Percentiles rank a stretch among this genome's conserved stretches.
These are phyloP conservation scores for Blera fallax DNA, from an alignment of 2,888 invertebrate species.

Conservation along the genomic window DNA sequence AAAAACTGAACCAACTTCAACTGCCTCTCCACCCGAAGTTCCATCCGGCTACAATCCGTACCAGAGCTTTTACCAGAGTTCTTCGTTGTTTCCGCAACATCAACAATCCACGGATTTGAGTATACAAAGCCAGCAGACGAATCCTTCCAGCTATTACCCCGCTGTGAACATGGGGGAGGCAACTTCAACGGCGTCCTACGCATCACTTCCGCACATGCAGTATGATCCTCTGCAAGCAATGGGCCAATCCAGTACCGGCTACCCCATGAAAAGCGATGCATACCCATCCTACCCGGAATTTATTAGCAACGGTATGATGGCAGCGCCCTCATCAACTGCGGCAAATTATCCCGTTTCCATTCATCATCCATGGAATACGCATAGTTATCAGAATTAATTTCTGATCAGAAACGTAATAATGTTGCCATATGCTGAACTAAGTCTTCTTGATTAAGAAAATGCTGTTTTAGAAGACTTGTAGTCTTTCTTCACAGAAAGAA, in stretches of 20 bases:
- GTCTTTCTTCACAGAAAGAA: not conserved
- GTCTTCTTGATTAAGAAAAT: constrained; percentile 45
- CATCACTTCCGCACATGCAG: constrained; percentile 57
- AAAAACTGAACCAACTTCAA: constrained; percentile 44
- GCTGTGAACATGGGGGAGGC: constrained; percentile 44
- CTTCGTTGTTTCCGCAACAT: constrained; percentile 52
- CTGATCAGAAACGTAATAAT: not conserved
- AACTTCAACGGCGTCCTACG: constrained; percentile 41
- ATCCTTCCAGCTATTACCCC: constrained; percentile 55
- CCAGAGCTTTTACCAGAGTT: constrained; percentile 57
- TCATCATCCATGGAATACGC: constrained; percentile 64
- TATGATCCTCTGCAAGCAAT: constrained; percentile 61
- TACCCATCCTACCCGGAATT: constrained; percentile 67
- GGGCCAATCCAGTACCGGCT: constrained; percentile 46
- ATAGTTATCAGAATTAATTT: constrained; percentile 58
- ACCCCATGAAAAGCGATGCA: constrained; percentile 52
- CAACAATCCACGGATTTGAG: constrained; percentile 50
- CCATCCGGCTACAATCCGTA: constrained; percentile 62
- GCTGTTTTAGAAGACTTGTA: not conserved
- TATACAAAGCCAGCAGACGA: constrained; percentile 49
- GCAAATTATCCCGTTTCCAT: constrained; percentile 58
- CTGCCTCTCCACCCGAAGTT: constrained; percentile 31
- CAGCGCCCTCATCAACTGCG: constrained; percentile 40
- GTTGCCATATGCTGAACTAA: constrained; percentile 63
- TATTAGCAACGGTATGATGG: constrained; percentile 59